Percentiles rank a stretch among this genome's conserved stretches.
These are phyloP conservation scores for Saturnia pavonia DNA, from an alignment of 2,888 invertebrate species.

Conservation along the genomic window DNA sequence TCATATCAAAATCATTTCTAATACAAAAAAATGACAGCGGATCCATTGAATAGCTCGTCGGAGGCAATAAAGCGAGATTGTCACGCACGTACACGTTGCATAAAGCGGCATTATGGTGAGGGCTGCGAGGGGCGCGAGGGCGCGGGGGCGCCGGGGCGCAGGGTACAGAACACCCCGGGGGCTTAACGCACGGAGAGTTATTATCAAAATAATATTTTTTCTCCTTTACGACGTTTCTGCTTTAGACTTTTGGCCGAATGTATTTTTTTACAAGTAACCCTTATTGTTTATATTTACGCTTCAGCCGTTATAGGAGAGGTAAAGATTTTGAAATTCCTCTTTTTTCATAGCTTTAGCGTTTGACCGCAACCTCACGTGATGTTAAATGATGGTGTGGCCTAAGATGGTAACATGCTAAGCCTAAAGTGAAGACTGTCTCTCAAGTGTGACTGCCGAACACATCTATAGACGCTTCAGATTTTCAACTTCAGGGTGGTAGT, in stretches of 20 bases:
- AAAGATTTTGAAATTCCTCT: not conserved
- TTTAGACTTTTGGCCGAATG: conserved; percentile 27
- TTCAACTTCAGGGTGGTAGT: too few species aligned
- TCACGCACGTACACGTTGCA: conserved; percentile 79
- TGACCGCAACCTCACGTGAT: not conserved
- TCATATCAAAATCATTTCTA: conserved; percentile 18
- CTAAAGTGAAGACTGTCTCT: too few species aligned
- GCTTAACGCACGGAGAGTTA: conserved; percentile 67
- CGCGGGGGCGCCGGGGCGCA: conserved; percentile 25
- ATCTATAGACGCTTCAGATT: too few species aligned
- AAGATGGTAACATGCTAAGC: too few species aligned
- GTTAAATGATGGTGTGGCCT: too few species aligned
- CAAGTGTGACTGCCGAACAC: too few species aligned
- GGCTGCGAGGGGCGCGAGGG: conserved; percentile 24
- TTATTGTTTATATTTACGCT: not conserved
- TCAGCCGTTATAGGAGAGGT: not conserved
- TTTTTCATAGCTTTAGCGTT: not conserved
- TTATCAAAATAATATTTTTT: conserved; percentile 57
- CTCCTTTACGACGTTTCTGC: conserved; percentile 40
- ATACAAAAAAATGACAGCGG: conserved; percentile 26
- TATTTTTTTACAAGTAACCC: conserved; percentile 5
- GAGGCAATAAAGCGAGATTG: conserved; percentile 74
- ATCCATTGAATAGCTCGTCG: conserved; percentile 71
- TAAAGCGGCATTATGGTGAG: conserved; percentile 55
- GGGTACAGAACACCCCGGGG: conserved; percentile 29